Conservation (phyloP, 2,888 invertebrate genomes). For the Cryptus armator region DNA sequence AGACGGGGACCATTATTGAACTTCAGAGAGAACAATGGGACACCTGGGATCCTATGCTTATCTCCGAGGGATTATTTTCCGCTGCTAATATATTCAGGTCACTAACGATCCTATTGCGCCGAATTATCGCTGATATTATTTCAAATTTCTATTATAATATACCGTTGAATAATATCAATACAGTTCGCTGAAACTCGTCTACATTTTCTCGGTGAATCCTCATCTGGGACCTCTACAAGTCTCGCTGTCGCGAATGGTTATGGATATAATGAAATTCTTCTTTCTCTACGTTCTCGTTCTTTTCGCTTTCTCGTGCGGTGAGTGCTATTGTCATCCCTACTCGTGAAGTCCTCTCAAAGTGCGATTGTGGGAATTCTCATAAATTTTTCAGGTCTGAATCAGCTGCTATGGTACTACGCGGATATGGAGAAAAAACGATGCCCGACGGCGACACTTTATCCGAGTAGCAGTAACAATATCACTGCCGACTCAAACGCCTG, state of each 20-base stretch:
- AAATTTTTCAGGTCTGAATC: constrained; percentile 90
- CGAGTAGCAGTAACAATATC: constrained; percentile 79
- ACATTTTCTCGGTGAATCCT: constrained; percentile 99
- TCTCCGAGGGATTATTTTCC: constrained; percentile 98
- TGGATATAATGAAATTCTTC: constrained; percentile 98
- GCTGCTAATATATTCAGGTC: constrained; percentile 98
- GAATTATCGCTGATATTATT: not conserved
- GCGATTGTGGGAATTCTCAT: too few species aligned
- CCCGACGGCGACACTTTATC: constrained; percentile 86
- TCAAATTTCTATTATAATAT: too few species aligned
- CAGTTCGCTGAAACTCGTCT: constrained; percentile 97
- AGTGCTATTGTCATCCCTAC: constrained; percentile 82
- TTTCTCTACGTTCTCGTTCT: constrained; percentile 96
- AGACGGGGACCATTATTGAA: constrained; percentile 87
- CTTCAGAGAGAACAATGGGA: constrained; percentile 97
- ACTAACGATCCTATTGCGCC: constrained; percentile 19
- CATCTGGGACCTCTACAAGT: constrained; percentile 98
- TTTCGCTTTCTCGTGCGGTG: constrained; percentile 98
- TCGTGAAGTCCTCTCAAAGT: too few species aligned
- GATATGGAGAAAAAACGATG: constrained; percentile 95
- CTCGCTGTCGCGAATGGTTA: constrained; percentile 96
- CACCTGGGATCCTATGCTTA: constrained; percentile 99
- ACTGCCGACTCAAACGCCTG: constrained; percentile 91
- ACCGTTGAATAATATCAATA: constrained; percentile 18
- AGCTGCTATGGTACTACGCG: constrained; percentile 95